Evolutionary conservation across 2,888 invertebrate genomes (phyloP).

Genomic region (Macrostomum cliftonense): DNA sequence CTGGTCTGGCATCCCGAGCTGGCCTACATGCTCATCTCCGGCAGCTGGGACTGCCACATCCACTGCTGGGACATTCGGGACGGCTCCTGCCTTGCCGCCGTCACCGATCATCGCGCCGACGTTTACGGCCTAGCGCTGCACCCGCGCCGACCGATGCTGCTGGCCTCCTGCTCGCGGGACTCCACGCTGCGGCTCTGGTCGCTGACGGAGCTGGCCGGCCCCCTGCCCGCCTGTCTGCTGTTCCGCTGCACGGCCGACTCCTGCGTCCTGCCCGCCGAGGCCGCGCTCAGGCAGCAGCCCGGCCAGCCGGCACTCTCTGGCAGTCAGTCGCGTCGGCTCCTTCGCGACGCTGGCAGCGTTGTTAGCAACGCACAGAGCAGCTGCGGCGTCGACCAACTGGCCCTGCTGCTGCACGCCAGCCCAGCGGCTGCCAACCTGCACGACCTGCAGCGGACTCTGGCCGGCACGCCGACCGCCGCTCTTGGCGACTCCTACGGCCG

Average conservation of each 20-base stretch:
- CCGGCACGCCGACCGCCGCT: no score
- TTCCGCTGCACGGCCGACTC: neutral
- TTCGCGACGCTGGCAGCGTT: no score
- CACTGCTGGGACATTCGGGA: constrained; percentile 37
- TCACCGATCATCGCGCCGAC: constrained; percentile 38
- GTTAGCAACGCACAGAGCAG: no score
- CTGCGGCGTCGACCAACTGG: no score
- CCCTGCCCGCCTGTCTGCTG: neutral
- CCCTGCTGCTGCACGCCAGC: no score
- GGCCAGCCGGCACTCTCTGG: neutral
- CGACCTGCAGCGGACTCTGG: no score
- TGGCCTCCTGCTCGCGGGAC: constrained; percentile 38
- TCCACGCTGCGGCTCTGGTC: constrained; percentile 39
- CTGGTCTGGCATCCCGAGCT: constrained; percentile 37
- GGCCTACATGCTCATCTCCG: constrained; percentile 36
- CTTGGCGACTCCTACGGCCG: no score
- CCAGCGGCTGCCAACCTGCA: no score
- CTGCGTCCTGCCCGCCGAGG: constrained; percentile 25
- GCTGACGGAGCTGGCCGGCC: constrained; percentile 22
- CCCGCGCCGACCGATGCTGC: constrained; percentile 33
- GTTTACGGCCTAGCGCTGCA: constrained; percentile 39
- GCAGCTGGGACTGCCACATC: constrained; percentile 38
- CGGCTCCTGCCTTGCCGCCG: constrained; percentile 32
- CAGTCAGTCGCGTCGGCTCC: neutral
- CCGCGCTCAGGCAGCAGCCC: neutral